Percentiles rank a stretch among this genome's conserved stretches.
These are phyloP conservation scores for Conchocele bisecta DNA, from an alignment of 2,888 invertebrate genomes.

Conservation along the genomic window DNA sequence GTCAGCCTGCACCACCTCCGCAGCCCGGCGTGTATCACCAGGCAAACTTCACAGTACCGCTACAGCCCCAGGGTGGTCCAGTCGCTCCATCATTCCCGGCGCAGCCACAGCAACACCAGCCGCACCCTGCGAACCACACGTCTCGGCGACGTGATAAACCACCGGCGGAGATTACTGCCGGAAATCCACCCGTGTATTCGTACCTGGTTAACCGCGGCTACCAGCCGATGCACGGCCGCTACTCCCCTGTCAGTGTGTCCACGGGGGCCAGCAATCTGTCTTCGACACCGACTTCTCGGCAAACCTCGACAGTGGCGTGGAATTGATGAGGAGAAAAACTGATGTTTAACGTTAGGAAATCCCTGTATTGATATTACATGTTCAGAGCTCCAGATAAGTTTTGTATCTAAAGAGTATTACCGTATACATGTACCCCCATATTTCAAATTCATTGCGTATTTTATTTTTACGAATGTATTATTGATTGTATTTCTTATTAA, in stretches of 20 bases:
- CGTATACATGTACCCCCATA: no score
- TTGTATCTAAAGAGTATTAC: no score
- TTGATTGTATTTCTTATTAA: no score
- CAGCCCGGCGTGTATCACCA: slow-evolving; percentile 39
- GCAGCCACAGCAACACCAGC: slow-evolving; percentile 13
- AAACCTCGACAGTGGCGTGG: slow-evolving; percentile 65
- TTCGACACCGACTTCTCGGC: slow-evolving; percentile 57
- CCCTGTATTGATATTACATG: no score
- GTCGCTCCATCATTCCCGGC: no score
- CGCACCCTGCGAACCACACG: slow-evolving; percentile 26
- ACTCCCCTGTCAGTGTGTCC: slow-evolving; percentile 55
- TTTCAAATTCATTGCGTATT: no score
- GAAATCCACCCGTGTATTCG: slow-evolving; percentile 67
- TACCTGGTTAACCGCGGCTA: slow-evolving; percentile 76
- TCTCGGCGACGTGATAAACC: slow-evolving; percentile 12
- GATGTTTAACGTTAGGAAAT: no score
- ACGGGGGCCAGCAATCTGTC: slow-evolving; percentile 60
- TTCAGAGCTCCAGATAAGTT: no score
- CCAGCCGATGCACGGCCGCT: slow-evolving; percentile 63
- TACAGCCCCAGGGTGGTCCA: slow-evolving; percentile 20
- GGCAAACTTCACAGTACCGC: slow-evolving; percentile 62
- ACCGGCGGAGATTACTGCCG: neutral
- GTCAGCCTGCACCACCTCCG: slow-evolving; percentile 21
- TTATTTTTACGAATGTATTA: no score
- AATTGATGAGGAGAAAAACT: slow-evolving; percentile 61